Evolutionary conservation across 2,888 invertebrate genomes (phyloP).

Genomic region (Microctonus aethiopoides): DNA sequence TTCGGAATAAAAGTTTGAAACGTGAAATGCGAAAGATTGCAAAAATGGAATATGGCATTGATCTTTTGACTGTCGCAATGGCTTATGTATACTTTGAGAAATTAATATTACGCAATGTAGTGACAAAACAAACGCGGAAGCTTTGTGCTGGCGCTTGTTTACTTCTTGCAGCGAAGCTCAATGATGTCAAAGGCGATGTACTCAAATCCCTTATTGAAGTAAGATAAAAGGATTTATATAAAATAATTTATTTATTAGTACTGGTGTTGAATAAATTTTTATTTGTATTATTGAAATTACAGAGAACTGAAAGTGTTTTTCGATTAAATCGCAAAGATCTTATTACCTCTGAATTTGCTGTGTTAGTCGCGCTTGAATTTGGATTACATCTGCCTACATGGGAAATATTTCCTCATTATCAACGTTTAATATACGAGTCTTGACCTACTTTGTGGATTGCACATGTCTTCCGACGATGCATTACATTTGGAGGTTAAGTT

Average conservation of each 20-base stretch:
- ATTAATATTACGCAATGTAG: constrained; percentile 88
- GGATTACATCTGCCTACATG: constrained; percentile 90
- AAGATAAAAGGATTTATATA: constrained; percentile 39
- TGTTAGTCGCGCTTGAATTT: constrained; percentile 94
- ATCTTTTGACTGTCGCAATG: constrained; percentile 93
- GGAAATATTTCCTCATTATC: constrained; percentile 95
- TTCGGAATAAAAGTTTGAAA: constrained; percentile 75
- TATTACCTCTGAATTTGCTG: constrained; percentile 92
- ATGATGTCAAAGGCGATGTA: constrained; percentile 93
- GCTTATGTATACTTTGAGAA: constrained; percentile 99
- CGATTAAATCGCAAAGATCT: constrained; percentile 91
- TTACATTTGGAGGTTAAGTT: constrained; percentile 31
- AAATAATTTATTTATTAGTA: constrained; percentile 3
- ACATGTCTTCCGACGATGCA: constrained; percentile 40
- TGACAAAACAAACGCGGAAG: constrained; percentile 96
- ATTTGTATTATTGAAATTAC: constrained; percentile 45
- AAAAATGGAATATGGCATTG: constrained; percentile 83
- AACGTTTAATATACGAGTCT: constrained; percentile 91
- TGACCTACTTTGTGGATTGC: constrained; percentile 70
- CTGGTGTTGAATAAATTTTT: too few relatives aligned
- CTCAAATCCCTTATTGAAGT: constrained; percentile 91
- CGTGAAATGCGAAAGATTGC: constrained; percentile 95
- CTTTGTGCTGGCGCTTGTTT: constrained; percentile 95
- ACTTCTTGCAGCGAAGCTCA: constrained; percentile 93
- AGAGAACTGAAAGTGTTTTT: constrained; percentile 92